Evolutionary conservation across 23 tunicate genomes (phyloP), one percentile per base, ranked within the genome.

Genomic region (Botrylloides violaceus): DNA sequence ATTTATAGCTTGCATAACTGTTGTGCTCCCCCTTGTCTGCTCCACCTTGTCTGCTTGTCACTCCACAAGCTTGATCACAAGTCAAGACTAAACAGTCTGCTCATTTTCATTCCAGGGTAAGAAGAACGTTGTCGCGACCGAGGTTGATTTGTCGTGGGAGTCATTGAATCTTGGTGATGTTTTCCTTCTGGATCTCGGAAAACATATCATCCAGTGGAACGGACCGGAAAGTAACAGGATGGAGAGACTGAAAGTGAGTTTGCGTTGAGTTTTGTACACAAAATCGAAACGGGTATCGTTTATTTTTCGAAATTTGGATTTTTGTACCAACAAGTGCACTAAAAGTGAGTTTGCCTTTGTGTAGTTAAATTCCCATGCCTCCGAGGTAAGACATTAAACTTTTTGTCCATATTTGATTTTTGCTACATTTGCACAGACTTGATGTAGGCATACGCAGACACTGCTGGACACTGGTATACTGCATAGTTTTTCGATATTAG

Each of bases 131-230:
- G 59, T 70, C 1, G 98, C 98, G 9, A 79, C 85, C 0, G 99
- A 95, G 38, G 96, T 87, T 7, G 80, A 79, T 18, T 57, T 84
- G 53, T 73, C 84, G 5, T 95, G 99, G 99, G 71, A 70, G 7
- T 78, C 91, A 1, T 82, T 95, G 68, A 95, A 95, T 79, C 71
- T 66, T 21, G 99, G 99, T 19, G 99, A 95, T 62, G 99, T 95
- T 34, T 95, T 95, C 83, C 77, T 95, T 30, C 81, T 95, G 4
- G 99, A 95, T 71, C 77, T 87, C 30, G 94, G 94, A 0, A 87
- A 95, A 31, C 71, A 73, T 25, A 89, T 95, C 49, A 36, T 95
- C 28, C 98, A 85, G 34, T 93, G 98, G 98, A 93, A 93, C 53
- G 98, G 94, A 36, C 94, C 98, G 5, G 80, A 93, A 37, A 84